A percentile compares a stretch with the other conserved stretches of the same genome.
These are phyloP conservation scores for Aleiodes leptofemur DNA, from an alignment of 2,888 invertebrate genomes.

Conservation along the genomic window DNA sequence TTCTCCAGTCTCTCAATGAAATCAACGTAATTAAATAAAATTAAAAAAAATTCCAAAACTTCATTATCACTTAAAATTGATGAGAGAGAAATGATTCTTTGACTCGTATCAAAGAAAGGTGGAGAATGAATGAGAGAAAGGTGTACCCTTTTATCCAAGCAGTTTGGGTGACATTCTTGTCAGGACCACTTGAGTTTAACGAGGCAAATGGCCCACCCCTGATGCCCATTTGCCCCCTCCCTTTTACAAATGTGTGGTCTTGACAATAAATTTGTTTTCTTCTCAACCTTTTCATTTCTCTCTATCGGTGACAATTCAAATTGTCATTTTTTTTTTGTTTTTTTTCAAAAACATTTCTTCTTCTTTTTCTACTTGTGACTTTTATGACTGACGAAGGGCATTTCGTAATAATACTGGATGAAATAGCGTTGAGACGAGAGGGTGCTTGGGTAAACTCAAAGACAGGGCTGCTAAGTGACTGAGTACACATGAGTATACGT, in stretches of 20 bases:
- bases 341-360: neutral
- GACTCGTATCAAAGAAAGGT: neutral
- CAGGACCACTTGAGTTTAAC: constrained; percentile 70
- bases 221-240: constrained; percentile 41
- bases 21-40: too few relatives aligned
- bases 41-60: constrained; percentile 4
- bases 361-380: neutral
- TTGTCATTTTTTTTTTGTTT: constrained; percentile 36
- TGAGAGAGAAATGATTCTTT: constrained; percentile 46
- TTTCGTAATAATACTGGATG: constrained; percentile 47
- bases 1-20: too few relatives aligned
- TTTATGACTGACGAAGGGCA: neutral
- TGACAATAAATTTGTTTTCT: constrained; percentile 8
- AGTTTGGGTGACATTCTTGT: constrained; percentile 70
- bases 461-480: constrained; percentile 70
- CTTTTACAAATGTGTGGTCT: constrained; percentile 36
- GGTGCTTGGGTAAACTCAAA: constrained; percentile 61
- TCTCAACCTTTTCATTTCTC: constrained; percentile 37
- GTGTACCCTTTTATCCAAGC: constrained; percentile 64
- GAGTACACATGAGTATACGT: constrained; percentile 69
- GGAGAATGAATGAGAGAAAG: constrained; percentile 46
- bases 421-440: constrained; percentile 42
- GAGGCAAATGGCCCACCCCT: constrained; percentile 69
- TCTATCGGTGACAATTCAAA: constrained; percentile 41
- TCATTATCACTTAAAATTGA: neutral